These are phyloP conservation scores for Oryctolagus cuniculus DNA, from an alignment of 2,113 vertebrate genomes.

Conservation along the genomic window DNA sequence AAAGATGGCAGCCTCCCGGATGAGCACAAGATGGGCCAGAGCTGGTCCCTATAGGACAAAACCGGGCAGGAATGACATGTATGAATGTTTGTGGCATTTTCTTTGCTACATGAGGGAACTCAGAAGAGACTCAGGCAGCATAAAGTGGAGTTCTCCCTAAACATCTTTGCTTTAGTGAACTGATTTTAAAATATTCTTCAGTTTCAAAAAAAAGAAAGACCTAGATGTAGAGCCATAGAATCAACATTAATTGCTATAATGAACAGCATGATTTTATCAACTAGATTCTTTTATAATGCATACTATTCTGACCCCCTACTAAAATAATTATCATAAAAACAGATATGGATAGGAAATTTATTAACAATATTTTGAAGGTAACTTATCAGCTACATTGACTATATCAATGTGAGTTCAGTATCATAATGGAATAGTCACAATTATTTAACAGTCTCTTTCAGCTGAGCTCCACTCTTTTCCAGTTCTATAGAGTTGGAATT, in stretches of 20 bases:
- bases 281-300: background rate
- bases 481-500: background rate
- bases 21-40: accelerated
- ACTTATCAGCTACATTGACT: background rate
- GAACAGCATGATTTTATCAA: background rate
- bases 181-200: background rate
- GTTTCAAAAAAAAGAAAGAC: background rate
- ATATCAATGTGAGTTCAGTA: background rate
- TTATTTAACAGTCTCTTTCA: slow-evolving; percentile 20
- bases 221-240: background rate
- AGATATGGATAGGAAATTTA: background rate
- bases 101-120: background rate
- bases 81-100: background rate
- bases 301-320: background rate
- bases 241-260: slow-evolving; percentile 10
- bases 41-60: background rate
- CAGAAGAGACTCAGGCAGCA: background rate
- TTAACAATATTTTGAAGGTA: slow-evolving; percentile 5
- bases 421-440: background rate
- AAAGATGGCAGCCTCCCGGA: accelerated
- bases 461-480: background rate
- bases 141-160: background rate
- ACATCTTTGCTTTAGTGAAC: background rate
- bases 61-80: background rate
- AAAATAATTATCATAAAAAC: background rate